A percentile compares a stretch with the other conserved stretches of the same genome.
Conservation (phyloP, 1,140 invertebrate genomes). For the Drosophila persimilis region DNA sequence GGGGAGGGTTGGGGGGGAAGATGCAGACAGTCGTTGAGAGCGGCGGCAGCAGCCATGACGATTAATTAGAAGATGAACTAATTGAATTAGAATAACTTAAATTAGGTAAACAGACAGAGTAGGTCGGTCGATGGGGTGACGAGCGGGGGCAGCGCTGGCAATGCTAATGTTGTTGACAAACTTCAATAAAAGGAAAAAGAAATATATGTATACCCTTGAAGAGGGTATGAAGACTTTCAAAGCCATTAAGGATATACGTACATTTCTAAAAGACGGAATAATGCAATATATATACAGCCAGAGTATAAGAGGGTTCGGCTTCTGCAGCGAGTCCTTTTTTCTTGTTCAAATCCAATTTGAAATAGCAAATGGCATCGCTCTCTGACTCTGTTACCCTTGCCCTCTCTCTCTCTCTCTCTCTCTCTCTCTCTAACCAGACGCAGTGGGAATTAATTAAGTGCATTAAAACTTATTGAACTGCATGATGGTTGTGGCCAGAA, state of each 20-base stretch:
- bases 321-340: no score
- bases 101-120: constrained; percentile 70
- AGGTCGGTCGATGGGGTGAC: background rate
- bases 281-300: no score
- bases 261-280: no score
- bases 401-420: background rate
- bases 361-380: constrained; percentile 51
- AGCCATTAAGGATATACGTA: no score
- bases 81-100: constrained; percentile 82
- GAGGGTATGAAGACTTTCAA: no score
- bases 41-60: constrained; percentile 26
- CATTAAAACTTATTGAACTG: constrained; percentile 81
- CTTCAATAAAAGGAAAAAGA: constrained; percentile 29
- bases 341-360: constrained; percentile 69
- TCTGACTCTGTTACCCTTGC: constrained; percentile 3
- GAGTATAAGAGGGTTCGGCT: no score
- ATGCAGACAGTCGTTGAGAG: background rate
- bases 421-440: constrained; percentile 10
- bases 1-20: constrained; percentile 1
- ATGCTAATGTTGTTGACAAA: constrained; percentile 63
- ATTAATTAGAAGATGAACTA: constrained; percentile 75
- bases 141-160: constrained; percentile 14
- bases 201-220: constrained; percentile 23
- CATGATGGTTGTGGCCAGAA: constrained; percentile 30
- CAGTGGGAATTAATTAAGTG: constrained; percentile 78